Percentiles rank a stretch among this genome's conserved stretches.
phyloP scores from a whole-genome alignment of 2,797 vertebrate genomes.

The Dryobates pubescens region DNA sequence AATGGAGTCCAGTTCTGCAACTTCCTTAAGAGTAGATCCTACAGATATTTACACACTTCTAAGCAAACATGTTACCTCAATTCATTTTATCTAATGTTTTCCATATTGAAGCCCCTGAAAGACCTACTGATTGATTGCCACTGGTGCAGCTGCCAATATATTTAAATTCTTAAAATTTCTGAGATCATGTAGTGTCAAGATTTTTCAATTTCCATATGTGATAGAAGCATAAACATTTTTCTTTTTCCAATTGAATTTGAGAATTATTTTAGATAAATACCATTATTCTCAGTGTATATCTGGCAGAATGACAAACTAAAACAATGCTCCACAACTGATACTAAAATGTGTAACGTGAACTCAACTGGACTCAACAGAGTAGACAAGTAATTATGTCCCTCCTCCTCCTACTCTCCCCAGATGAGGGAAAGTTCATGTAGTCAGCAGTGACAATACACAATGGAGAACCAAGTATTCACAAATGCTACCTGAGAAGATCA shows the following conservation, averaged over 20 bases:
- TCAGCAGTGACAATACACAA: background rate
- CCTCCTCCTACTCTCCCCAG: background rate
- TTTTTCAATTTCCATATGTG: background rate
- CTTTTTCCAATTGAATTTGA: background rate
- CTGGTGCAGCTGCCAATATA: background rate
- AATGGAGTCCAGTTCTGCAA: background rate
- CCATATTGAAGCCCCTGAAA: background rate
- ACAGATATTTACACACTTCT: background rate
- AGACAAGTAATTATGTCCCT: background rate
- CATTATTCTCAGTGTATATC: background rate
- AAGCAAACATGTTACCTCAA: background rate
- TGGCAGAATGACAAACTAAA: background rate
- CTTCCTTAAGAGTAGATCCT: background rate
- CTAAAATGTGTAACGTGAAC: background rate
- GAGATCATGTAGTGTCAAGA: background rate
- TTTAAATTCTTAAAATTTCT: background rate
- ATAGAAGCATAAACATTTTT: background rate
- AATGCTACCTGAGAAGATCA: background rate
- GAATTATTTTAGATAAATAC: background rate
- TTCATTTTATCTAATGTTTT: background rate
- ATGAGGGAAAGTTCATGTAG: background rate
- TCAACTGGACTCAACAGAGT: background rate
- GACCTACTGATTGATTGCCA: background rate
- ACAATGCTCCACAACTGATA: background rate
- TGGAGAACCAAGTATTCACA: accelerated